A percentile compares a stretch with the other conserved stretches of the same genome.
Evolutionary conservation across 2,888 invertebrate species (phyloP).

Genomic region (Sialis fuliginosa): DNA sequence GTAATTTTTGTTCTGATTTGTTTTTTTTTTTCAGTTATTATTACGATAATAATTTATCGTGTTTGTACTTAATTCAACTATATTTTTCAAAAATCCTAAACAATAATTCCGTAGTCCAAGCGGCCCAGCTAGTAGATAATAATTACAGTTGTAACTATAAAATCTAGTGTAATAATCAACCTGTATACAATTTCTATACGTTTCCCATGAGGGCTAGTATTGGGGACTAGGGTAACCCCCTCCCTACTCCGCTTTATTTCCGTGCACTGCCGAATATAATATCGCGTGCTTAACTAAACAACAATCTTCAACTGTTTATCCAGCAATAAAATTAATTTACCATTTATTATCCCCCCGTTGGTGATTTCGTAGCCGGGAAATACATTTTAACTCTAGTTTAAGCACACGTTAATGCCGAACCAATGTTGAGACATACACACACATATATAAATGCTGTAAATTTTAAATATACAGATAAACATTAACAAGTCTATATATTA

Average conservation of each 20-base stretch:
- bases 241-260: neutral
- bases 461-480: too few relatives aligned
- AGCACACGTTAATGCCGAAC: neutral
- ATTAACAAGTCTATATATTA: too few relatives aligned
- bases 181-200: too few relatives aligned
- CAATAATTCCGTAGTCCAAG: too few relatives aligned
- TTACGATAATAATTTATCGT: too few relatives aligned
- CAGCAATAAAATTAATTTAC: constrained; percentile 31
- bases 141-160: too few relatives aligned
- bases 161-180: too few relatives aligned
- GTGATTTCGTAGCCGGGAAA: neutral
- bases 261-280: constrained; percentile 6
- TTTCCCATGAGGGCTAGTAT: neutral
- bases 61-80: too few relatives aligned
- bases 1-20: too few relatives aligned
- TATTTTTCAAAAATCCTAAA: too few relatives aligned
- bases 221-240: neutral
- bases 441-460: neutral
- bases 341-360: constrained; percentile 17
- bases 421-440: neutral
- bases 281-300: constrained; percentile 26
- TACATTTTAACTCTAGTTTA: neutral
- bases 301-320: constrained; percentile 29
- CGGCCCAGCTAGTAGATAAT: too few relatives aligned
- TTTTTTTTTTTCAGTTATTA: too few relatives aligned